Base-by-base conservation (phyloP, 2,797 vertebrate species). In the Propithecus deckenii region DNA sequence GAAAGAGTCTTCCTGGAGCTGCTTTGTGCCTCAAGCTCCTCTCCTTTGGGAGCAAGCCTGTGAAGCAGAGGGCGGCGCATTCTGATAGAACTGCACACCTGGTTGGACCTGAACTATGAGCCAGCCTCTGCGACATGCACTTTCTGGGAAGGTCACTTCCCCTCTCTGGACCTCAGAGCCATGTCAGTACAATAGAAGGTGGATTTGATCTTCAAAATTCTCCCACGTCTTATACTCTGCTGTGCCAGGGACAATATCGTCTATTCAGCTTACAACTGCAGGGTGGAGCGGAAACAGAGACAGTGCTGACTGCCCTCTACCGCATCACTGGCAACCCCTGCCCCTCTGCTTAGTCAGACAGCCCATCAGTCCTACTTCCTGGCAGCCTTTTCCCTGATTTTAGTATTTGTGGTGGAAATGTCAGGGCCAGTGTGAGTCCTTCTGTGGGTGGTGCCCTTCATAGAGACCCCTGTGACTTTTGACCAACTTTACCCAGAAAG, bases 361-460 rank as follows among this genome's bases (percentile, higher is more conserved):
- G 57, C 57, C 23, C 52, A 43, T 63, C n/a, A 52, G 7, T 25
- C 48, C 28, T 67, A 89, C 76, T 97, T 98, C 97, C 96, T 93
- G 43, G 46, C 67, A 97, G n/a, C 32, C 86, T 86, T 75, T 90
- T 12, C 69, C 41, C 85, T 83, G 69, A 67, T 79, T 92, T 94
- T 94, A 81, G 50, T 50, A 83, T 25, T 57, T 83, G 71, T 0
- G 5, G 35, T 83, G 30, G 83, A 92, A 93, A 84, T 79, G 7
- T 79, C 55, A 86, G 30, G 32, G 25, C 57, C 23, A 13, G 14
- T 0, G 0, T 72, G 52, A 93, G 50, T 32, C 35, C 69, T 97
- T 95, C 23, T 50, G 9, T 86, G 79, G 41, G 46, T 50, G 41
- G 52, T 67, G 35, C 46, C 20, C 35, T 72, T 78, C 78, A 85